Percentiles rank a stretch among this genome's conserved stretches.
These are phyloP conservation scores for Anser cygnoides DNA, from an alignment of 2,113 vertebrate species.

Conservation along the genomic window DNA sequence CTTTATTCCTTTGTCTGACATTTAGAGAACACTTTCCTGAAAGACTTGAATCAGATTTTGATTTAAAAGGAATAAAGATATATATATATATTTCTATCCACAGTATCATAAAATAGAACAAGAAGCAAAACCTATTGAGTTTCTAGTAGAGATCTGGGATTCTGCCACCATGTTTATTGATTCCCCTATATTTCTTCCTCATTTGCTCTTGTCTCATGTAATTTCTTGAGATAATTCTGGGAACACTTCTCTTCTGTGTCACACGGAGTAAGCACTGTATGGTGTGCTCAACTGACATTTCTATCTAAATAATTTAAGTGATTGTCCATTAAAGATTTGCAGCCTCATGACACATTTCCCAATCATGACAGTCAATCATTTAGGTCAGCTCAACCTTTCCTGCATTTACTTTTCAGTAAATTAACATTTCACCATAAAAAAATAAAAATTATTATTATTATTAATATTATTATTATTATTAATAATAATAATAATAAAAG, in stretches of 20 bases:
- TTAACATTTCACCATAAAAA: conserved; percentile 39
- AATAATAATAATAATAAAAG: not conserved
- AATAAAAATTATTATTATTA: not conserved
- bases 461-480: not conserved
- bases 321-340: conserved; percentile 7
- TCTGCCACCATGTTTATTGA: not conserved
- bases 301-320: conserved; percentile 29
- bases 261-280: not conserved
- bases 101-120: not conserved
- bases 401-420: conserved; percentile 51
- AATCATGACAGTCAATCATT: conserved; percentile 33
- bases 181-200: not conserved
- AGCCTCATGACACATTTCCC: conserved; percentile 25
- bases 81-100: not conserved
- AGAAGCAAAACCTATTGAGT: not conserved
- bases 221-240: not conserved
- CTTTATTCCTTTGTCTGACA: not conserved
- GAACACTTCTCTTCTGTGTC: not conserved
- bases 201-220: not conserved
- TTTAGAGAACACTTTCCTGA: not conserved
- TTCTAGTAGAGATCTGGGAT: not conserved
- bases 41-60: not conserved
- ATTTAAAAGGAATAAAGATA: not conserved
- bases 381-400: conserved; percentile 25
- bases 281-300: not conserved